These are phyloP conservation scores for Coptodon rendalli DNA, from an alignment of 2,113 vertebrate genomes.

Conservation along the genomic window DNA sequence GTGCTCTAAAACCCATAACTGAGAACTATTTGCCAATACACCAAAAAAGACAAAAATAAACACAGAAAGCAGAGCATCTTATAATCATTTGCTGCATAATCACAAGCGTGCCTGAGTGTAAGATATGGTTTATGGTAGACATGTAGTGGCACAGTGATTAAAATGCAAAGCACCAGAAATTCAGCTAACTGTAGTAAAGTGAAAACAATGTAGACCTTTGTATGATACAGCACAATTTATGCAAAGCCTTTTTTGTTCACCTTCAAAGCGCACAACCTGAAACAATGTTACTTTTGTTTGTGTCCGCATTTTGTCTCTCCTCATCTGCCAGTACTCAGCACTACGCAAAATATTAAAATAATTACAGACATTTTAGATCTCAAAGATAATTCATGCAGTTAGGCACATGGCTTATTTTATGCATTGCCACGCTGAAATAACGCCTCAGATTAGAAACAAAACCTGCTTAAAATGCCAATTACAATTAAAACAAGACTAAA, in stretches of 20 bases:
- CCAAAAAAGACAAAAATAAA: background rate
- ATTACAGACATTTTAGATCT: background rate
- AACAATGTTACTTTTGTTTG: background rate
- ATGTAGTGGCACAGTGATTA: background rate
- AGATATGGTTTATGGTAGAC: background rate
- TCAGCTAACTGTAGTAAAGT: background rate
- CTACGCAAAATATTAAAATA: background rate
- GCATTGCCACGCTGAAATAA: background rate
- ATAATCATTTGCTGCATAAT: background rate
- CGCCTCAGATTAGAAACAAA: background rate
- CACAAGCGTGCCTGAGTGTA: background rate
- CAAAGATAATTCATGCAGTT: background rate
- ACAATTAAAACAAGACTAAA: background rate
- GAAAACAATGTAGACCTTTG: background rate
- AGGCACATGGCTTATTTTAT: background rate
- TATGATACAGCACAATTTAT: background rate
- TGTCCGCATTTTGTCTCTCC: background rate
- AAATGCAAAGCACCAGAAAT: background rate
- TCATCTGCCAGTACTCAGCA: background rate
- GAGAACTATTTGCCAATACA: background rate
- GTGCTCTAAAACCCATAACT: conserved; percentile 30
- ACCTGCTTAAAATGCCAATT: background rate
- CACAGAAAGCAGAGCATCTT: background rate
- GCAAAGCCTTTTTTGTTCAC: background rate
- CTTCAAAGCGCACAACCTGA: background rate